phyloP scores from a whole-genome alignment of 2,113 vertebrate genomes.

The Falcunculus frontatus region DNA sequence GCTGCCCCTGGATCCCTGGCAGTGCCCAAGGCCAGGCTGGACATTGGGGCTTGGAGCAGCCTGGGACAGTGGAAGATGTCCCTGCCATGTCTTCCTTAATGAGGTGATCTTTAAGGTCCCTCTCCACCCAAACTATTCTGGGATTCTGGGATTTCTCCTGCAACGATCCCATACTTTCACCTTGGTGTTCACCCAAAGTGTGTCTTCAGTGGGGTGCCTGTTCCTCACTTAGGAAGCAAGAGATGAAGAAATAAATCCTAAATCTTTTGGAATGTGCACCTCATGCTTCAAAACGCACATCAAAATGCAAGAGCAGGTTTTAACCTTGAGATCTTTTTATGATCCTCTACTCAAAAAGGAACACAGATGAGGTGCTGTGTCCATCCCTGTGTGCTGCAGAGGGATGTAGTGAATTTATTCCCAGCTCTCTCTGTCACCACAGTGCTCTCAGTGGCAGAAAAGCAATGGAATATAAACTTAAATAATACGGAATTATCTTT shows the following conservation, averaged over 20 bases:
- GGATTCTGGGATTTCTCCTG: neutral
- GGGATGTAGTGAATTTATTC: neutral
- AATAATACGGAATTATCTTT: neutral
- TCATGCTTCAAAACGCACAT: neutral
- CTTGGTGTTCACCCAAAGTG: neutral
- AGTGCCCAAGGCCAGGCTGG: neutral
- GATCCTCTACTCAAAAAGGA: neutral
- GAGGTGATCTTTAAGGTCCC: fast-evolving
- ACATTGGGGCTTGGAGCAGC: fast-evolving
- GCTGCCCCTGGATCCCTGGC: neutral
- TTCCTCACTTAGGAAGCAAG: neutral
- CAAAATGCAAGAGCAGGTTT: neutral
- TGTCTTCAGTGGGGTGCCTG: neutral
- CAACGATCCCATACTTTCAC: fast-evolving
- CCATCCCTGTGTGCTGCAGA: neutral
- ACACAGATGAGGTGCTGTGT: fast-evolving
- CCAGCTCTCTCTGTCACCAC: neutral
- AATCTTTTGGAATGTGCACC: neutral
- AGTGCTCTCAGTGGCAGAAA: neutral
- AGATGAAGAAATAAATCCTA: neutral
- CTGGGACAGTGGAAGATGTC: neutral
- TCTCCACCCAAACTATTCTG: neutral
- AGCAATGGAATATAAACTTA: neutral
- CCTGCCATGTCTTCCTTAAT: too few relatives aligned
- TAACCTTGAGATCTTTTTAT: neutral